Evolutionary conservation across 2,797 vertebrate species (phyloP).

Genomic region (Eptatretus atami): DNA sequence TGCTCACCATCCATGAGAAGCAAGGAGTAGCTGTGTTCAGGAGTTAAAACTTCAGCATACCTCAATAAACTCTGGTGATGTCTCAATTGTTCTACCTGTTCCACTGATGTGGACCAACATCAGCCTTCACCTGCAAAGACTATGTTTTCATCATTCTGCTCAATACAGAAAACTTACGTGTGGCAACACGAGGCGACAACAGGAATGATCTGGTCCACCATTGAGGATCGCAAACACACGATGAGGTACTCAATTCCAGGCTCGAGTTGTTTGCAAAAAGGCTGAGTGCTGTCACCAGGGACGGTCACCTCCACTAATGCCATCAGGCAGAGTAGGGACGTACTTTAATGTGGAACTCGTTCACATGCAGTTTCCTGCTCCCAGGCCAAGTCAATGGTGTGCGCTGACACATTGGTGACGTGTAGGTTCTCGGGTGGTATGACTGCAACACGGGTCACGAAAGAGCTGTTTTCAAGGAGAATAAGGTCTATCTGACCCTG

Average conservation of each 20-base stretch:
- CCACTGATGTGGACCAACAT: too few species aligned
- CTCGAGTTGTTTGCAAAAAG: slow-evolving; percentile 45
- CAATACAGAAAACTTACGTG: slow-evolving; percentile 24
- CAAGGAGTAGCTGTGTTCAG: too few species aligned
- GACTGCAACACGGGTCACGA: slow-evolving; percentile 19
- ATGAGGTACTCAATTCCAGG: slow-evolving; percentile 78
- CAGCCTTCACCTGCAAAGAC: too few species aligned
- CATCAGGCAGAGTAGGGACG: slow-evolving; percentile 35
- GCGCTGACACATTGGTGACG: slow-evolving; percentile 39
- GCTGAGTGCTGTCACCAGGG: slow-evolving; percentile 38
- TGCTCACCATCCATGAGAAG: too few species aligned
- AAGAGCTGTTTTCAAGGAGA: too few species aligned
- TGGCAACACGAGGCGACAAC: slow-evolving; percentile 74
- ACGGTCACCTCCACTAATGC: slow-evolving; percentile 48
- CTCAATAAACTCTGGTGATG: too few species aligned
- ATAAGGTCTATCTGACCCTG: too few species aligned
- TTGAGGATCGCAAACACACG: slow-evolving; percentile 63
- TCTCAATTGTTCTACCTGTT: too few species aligned
- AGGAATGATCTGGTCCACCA: slow-evolving; percentile 63
- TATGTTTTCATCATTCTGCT: too few species aligned
- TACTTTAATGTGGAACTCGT: slow-evolving; percentile 53
- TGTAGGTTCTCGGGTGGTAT: slow-evolving; percentile 53
- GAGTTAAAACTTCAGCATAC: too few species aligned
- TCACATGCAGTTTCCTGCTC: slow-evolving; percentile 58
- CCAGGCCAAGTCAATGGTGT: slow-evolving; percentile 67